Evolutionary conservation across 35 echinoderm and acorn worm genomes (phyloP), one percentile per base, ranked within the genome.

Genomic region (Anneissia japonica): DNA sequence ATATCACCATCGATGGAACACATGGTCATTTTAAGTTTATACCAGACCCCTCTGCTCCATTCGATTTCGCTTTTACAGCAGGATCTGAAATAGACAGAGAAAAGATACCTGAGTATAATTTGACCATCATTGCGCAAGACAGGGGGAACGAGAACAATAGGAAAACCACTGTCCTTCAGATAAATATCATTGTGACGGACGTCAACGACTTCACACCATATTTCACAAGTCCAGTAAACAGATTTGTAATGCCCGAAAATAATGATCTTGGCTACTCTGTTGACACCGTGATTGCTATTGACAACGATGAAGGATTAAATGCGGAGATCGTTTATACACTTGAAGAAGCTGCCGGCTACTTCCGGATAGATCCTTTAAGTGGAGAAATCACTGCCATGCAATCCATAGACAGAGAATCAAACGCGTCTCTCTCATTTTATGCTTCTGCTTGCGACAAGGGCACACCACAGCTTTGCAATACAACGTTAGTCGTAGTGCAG

Each of bases 41-140:
- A 7, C 40, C 11, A 30, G 79, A 81, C 6, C 35, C 38, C 30
- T 81, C 35, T 81, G 34, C 79, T 11, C 28, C 35, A 39, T 2
- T 39, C 23, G n/a, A 38, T 4, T 81, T 38, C n/a, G 0, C 9
- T 26, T 39, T 81, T 30, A 39, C 28, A 14, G 38, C 79, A 38
- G 37, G n/a, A 17, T 3, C 34, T 38, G 35, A 9, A 30, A 36
- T 99, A 30, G 96, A 99, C 38, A 39, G 96, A 34, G 96, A 99
- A 76, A 89, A 90, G 4, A 77, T 94, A 23, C 46, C 77, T n/a
- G 89, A 89, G 34, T 99, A 91, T 72, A 99, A 99, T 41, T 89
- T 99, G n/a, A 91, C 96, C 19, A 87, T 99, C 36, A 82, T 87
- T 26, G 96, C 96, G 3, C 36, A 88, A 81, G 96, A 99, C 86